These are phyloP conservation scores for Gnathonemus echidnorhynchus DNA, from an alignment of 2,113 vertebrate genomes.

Conservation along the genomic window DNA sequence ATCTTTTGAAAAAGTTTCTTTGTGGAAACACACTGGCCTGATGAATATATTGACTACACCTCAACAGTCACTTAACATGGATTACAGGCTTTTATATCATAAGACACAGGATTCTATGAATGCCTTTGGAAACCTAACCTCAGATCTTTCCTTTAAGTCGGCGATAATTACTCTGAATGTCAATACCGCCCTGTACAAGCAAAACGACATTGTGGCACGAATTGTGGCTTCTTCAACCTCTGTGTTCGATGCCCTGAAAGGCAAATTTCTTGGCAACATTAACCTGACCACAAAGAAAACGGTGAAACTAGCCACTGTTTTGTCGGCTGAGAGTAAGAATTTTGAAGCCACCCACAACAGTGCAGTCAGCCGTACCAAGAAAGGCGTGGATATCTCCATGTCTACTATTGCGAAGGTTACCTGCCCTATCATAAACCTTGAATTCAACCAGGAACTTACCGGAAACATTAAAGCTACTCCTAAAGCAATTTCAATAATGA, in stretches of 20 bases:
- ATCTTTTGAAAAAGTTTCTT: slow-evolving; percentile 55
- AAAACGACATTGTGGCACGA: slow-evolving; percentile 66
- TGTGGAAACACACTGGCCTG: slow-evolving; percentile 76
- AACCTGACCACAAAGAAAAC: slow-evolving; percentile 65
- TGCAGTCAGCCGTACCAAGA: slow-evolving; percentile 59
- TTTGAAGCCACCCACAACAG: slow-evolving; percentile 72
- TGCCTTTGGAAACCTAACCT: slow-evolving; percentile 73
- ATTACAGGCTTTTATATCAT: slow-evolving; percentile 67
- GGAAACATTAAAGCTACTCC: slow-evolving; percentile 70
- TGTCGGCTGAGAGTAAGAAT: slow-evolving; percentile 61
- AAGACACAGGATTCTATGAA: slow-evolving; percentile 58
- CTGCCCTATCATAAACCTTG: slow-evolving; percentile 46
- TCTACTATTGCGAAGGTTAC: slow-evolving; percentile 60
- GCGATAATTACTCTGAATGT: slow-evolving; percentile 70
- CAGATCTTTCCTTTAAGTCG: slow-evolving; percentile 80
- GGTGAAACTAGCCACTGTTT: slow-evolving; percentile 65
- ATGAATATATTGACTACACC: slow-evolving; percentile 68
- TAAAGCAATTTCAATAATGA: slow-evolving; percentile 60
- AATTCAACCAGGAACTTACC: slow-evolving; percentile 71
- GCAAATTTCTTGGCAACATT: slow-evolving; percentile 68
- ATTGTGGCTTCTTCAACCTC: slow-evolving; percentile 69
- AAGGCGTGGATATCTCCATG: slow-evolving; percentile 60
- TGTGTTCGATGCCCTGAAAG: slow-evolving; percentile 60
- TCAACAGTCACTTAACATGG: slow-evolving; percentile 77
- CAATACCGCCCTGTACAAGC: slow-evolving; percentile 69